Conservation (phyloP, 2,888 invertebrate genomes). For the Apamea crenata region DNA sequence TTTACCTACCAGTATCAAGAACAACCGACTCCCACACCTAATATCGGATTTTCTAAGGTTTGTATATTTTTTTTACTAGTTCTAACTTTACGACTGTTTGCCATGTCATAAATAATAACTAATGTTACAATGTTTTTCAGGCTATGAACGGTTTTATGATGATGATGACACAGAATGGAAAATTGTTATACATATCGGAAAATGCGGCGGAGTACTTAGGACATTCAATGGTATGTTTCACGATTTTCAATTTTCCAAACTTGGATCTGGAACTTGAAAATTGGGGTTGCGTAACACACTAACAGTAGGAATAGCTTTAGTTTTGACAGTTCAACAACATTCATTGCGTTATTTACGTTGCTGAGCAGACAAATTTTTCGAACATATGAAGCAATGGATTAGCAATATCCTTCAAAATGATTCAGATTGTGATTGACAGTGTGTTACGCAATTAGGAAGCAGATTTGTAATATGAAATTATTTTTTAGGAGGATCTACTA, state of each 20-base stretch:
- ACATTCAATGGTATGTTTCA: slow-evolving; percentile 96
- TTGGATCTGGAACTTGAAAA: too few relatives aligned
- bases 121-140: slow-evolving; percentile 91
- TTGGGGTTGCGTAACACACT: too few relatives aligned
- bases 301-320: too few relatives aligned
- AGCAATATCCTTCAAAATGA: too few relatives aligned
- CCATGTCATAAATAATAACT: slow-evolving; percentile 71
- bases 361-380: too few relatives aligned
- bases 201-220: slow-evolving; percentile 99
- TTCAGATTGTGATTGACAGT: too few relatives aligned
- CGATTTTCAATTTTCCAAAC: neutral
- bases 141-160: slow-evolving; percentile 99
- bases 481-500: slow-evolving; percentile 97
- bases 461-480: slow-evolving; percentile 11
- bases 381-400: too few relatives aligned
- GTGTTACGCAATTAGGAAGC: too few relatives aligned
- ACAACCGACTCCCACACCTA: slow-evolving; percentile 94
- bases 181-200: slow-evolving; percentile 99
- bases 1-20: slow-evolving; percentile 92
- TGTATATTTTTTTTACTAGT: slow-evolving; percentile 65
- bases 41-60: slow-evolving; percentile 98
- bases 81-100: slow-evolving; percentile 79
- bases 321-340: too few relatives aligned
- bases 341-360: too few relatives aligned
- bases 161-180: slow-evolving; percentile 99